Base-by-base conservation (phyloP, 2,113 vertebrate genomes). In the Boulengeromyrus knoepffleri region DNA sequence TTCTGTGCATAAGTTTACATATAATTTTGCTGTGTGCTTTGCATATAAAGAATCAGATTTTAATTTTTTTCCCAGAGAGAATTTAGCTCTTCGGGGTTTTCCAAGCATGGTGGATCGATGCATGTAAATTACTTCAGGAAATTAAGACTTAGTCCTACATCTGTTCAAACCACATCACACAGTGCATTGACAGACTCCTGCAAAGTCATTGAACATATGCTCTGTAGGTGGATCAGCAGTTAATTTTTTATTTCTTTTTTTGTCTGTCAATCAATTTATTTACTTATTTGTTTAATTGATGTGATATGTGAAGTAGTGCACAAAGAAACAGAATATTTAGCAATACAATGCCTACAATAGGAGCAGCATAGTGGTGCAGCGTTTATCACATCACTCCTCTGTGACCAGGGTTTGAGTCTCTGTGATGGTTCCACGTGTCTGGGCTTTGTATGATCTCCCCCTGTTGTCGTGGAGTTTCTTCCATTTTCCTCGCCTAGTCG, bases 81-180 rank as follows among this genome's bases (percentile, higher is more conserved):
- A 56, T 87, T 53, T 10, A 53, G 85, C 85, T 87, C 19, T 53
- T 87, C 19, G 36, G n/a, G n/a, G 27, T 36, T 87, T 50, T 53
- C n/a, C 85, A 87, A 53, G n/a, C 85, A 9, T 52, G 85, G 50
- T 9, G 24, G 85, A 87, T 87, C 85, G 19, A 87, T 87, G 50
- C 50, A 53, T 56, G 49, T 21, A 50, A 87, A 87, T 87, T 53
- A 50, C 85, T 87, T 87, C 50, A 31, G 85, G 49, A 53, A 87
- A 50, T 56, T 39, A 87, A 87, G 50, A 53, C 85, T 53, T 24
- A 53, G 27, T 19, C 12, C 50, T 53, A 27, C 85, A 53, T 87
- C 85, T 87, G 85, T 53, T 87, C 85, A 53, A 31, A 56, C 36
- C 85, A 53, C 85, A 56, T 87, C 85, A 53, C 45, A 50, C 85